Conservation (phyloP, 2,113 vertebrate species). For the Peucedramus taeniatus region DNA sequence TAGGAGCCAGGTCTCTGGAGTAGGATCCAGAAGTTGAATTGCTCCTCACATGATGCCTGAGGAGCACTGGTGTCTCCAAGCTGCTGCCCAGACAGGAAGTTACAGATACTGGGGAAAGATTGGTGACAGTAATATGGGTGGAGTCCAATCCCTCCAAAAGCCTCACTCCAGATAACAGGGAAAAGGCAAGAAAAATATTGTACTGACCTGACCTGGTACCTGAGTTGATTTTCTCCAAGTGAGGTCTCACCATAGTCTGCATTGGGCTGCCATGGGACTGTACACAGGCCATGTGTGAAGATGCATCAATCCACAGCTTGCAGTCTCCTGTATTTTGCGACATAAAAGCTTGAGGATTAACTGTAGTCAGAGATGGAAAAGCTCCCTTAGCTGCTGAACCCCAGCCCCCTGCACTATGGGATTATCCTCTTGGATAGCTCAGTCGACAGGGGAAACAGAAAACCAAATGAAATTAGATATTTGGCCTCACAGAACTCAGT, state of each 20-base stretch:
- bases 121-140: background rate
- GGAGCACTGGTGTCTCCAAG: background rate
- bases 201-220: background rate
- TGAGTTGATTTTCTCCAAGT: background rate
- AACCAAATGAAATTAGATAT: constrained; percentile 30
- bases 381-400: background rate
- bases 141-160: background rate
- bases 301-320: background rate
- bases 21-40: background rate
- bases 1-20: background rate
- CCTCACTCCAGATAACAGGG: background rate
- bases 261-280: background rate
- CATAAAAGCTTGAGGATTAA: background rate
- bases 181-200: background rate
- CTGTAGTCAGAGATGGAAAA: background rate
- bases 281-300: background rate
- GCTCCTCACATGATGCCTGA: background rate
- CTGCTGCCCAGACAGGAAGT: background rate
- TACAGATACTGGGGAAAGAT: background rate
- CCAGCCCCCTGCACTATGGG: background rate
- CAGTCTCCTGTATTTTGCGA: background rate
- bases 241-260: background rate
- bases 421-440: background rate
- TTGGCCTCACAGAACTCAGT: background rate
- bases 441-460: constrained; percentile 14